phyloP scores from a whole-genome alignment of 2,113 vertebrate species.

The Strigops habroptila region DNA sequence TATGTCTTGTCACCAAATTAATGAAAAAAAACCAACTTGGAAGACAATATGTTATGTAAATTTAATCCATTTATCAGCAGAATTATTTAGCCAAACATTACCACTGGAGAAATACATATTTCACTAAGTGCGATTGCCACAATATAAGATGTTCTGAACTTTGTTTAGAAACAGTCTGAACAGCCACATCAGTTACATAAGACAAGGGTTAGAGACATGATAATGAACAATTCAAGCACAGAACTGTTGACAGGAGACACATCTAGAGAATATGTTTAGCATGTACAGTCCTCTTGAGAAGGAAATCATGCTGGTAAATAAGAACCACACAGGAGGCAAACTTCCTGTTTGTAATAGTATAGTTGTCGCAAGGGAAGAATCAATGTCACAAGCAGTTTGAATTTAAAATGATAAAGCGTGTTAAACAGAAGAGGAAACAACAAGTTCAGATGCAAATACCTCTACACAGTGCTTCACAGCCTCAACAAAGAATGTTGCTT shows the following conservation, averaged over 20 bases:
- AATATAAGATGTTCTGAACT: neutral
- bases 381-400: neutral
- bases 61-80: neutral
- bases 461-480: neutral
- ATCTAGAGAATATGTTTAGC: neutral
- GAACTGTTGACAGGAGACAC: slow-evolving; percentile 3
- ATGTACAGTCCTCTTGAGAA: neutral
- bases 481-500: neutral
- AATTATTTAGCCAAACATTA: neutral
- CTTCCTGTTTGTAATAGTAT: neutral
- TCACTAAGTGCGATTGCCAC: neutral
- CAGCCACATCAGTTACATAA: neutral
- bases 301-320: neutral
- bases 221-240: neutral
- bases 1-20: slow-evolving; percentile 6
- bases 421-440: neutral
- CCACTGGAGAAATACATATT: neutral
- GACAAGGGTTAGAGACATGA: neutral
- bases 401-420: neutral
- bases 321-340: neutral
- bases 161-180: neutral
- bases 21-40: neutral
- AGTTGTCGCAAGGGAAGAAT: neutral
- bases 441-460: neutral
- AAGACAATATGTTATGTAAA: slow-evolving; percentile 19